Conservation (phyloP, 2,113 vertebrate species). For the Cyprinus carpio region DNA sequence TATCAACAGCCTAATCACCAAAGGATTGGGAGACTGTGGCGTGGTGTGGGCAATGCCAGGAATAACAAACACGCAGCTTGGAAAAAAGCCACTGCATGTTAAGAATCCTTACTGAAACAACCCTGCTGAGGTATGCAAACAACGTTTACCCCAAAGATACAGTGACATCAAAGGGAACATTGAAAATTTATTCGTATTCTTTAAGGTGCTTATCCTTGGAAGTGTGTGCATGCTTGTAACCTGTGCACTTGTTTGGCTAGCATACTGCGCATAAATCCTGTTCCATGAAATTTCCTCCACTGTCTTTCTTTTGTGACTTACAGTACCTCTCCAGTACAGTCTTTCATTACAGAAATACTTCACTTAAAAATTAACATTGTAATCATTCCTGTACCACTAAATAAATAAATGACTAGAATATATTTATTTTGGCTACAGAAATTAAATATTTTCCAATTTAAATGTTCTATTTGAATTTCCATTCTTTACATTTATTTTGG, state of each 20-base stretch:
- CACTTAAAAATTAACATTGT: not conserved
- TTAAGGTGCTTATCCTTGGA: slow-evolving; percentile 36
- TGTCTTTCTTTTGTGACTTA: not conserved
- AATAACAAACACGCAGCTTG: slow-evolving; percentile 10
- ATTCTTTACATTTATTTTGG: not conserved
- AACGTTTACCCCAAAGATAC: slow-evolving; percentile 11
- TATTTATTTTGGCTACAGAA: not conserved
- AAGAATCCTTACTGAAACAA: not conserved
- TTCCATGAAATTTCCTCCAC: not conserved
- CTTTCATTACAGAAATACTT: not conserved
- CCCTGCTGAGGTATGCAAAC: slow-evolving; percentile 22
- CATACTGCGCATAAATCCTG: not conserved
- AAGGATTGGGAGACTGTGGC: slow-evolving; percentile 1
- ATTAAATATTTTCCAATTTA: not conserved
- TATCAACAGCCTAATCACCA: slow-evolving; percentile 1
- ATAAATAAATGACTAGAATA: not conserved
- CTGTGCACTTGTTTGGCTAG: slow-evolving; percentile 1
- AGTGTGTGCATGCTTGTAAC: not conserved
- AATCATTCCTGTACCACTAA: not conserved
- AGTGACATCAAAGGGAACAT: slow-evolving; percentile 39
- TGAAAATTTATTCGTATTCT: slow-evolving; percentile 1
- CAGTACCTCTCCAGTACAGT: not conserved
- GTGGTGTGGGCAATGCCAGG: not conserved
- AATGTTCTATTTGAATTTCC: not conserved
- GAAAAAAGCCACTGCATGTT: not conserved